Evolutionary conservation across 2,797 vertebrate species (phyloP).

Genomic region (Semaprochilodus insignis): DNA sequence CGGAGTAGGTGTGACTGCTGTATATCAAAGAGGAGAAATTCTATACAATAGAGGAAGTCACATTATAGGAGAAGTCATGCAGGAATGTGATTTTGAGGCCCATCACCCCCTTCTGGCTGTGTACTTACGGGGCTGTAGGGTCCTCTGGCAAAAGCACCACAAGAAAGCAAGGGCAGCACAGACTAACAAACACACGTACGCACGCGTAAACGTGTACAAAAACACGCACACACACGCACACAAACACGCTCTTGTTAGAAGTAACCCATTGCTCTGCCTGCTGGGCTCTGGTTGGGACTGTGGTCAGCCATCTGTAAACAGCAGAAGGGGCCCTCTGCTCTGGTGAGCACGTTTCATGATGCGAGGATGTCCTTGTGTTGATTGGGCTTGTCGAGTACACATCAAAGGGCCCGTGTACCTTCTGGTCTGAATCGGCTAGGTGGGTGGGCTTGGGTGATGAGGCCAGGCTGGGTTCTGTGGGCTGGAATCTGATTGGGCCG

Average conservation of each 20-base stretch:
- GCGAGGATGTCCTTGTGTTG: conserved; percentile 41
- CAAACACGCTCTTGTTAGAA: conserved; percentile 7
- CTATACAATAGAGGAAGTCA: conserved; percentile 34
- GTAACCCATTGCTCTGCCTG: background rate
- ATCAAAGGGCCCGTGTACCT: conserved; percentile 58
- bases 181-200: conserved; percentile 31
- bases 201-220: background rate
- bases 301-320: conserved; percentile 51
- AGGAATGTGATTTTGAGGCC: conserved; percentile 47
- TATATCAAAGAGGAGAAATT: conserved; percentile 32
- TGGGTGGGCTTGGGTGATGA: conserved; percentile 52
- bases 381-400: conserved; percentile 45
- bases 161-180: conserved; percentile 45
- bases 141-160: conserved; percentile 59
- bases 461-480: conserved; percentile 45
- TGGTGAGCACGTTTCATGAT: conserved; percentile 53
- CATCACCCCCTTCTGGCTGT: conserved; percentile 34
- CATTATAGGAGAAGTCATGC: conserved; percentile 44
- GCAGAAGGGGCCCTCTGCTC: conserved; percentile 30
- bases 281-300: conserved; percentile 42
- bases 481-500: conserved; percentile 45
- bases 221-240: background rate
- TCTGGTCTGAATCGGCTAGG: conserved; percentile 37
- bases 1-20: conserved; percentile 32
- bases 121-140: conserved; percentile 41